Base-by-base conservation (phyloP, 2,888 invertebrate species). In the Trilocha varians region DNA sequence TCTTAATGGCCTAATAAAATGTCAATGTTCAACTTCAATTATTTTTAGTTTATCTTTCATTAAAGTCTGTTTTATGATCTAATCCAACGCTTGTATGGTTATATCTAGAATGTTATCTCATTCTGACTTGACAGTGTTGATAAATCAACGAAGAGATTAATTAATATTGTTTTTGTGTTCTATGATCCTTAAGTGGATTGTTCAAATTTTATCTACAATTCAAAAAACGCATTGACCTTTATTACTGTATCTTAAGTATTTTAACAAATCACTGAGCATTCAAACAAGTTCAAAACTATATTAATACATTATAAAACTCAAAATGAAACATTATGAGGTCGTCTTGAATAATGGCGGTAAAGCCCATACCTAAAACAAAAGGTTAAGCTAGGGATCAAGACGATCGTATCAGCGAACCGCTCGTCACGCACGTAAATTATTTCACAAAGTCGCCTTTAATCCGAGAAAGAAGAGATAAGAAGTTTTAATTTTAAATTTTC, bases 371-470 rank as follows among this genome's bases (percentile, higher is more conserved):
- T 70, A 69, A 78, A 83, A 80, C 73, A 78, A 85, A 85, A 84
- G 76, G 73, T 68, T 76, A 78, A 78, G 76, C 78, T 80, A 80
- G 70, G 77, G 72, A 50, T 63, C 62, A 66, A 68, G 73, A 77
- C 79, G 85, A 85, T 85, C 78, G 66, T 83, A 85, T 85, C 85
- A 78, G 74, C 74, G 75, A 70, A 66, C 70, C 75, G 74, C 83
- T 75, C 84, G 85, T 83, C 82, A 84, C 82, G 85, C 78, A 79
- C 79, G 74, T 84, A 84, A 84, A 83, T 83, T 80, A 83, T 82
- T 79, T 78, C 72, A 77, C 73, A 77, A 82, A 82, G 77, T 78
- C 80, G 72, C 73, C 71, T 80, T 82, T 80, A 83, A 84, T 83
- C 79, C 72, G 70, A n/a, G n/a, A n/a, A n/a, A n/a, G n/a, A 67